Base-by-base conservation (phyloP, 2,797 vertebrate species). In the Tachyglossus aculeatus region DNA sequence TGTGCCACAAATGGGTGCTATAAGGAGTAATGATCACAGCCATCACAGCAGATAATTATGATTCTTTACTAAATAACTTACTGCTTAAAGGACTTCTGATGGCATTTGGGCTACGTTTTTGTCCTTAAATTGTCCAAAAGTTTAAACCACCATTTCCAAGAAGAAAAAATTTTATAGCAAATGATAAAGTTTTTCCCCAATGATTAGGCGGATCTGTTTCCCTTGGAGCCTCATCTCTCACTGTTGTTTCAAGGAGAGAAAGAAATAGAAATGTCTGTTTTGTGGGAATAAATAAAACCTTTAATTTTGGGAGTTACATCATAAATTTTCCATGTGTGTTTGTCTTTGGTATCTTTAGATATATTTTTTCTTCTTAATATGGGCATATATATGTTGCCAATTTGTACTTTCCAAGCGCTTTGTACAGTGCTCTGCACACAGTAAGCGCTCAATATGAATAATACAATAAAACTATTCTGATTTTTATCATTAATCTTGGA, bases 11-110 rank as follows among this genome's bases (percentile, higher is more conserved):
- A 73, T 59, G 54, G 57, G 19, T 29, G 33, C 52, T 44, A 15
- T 59, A 15, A 56, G 56, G 52, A 38, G 33, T 10, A 73, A 41
- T 74, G 47, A 57, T 68, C 50, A 21, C 19, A 52, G 10, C 48
- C 47, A 24, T 34, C 53, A 34, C 56, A 53, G 52, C 53, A 73
- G 55, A 31, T 54, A 43, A 64, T 56, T 69, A 33, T 60, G 71
- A 59, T 58, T 69, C 51, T 56, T 34, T 78, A 69, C 60, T 44
- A 34, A 61, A 34, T 59, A 66, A 5, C 2, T 77, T 74, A 33
- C 33, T 54, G 39, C 43, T 62, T 69, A 16, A 54, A 68, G 31
- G 55, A 43, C 58, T 61, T 59, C 39, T 82, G 57, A 41, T 80
- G 19, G 32, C 50, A 43, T 36, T 88, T 61, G 71, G 27, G 77